phyloP scores from a whole-genome alignment of 30 jellyfish, hydroid and myxozoan species.

The Rhopilema esculentum region DNA sequence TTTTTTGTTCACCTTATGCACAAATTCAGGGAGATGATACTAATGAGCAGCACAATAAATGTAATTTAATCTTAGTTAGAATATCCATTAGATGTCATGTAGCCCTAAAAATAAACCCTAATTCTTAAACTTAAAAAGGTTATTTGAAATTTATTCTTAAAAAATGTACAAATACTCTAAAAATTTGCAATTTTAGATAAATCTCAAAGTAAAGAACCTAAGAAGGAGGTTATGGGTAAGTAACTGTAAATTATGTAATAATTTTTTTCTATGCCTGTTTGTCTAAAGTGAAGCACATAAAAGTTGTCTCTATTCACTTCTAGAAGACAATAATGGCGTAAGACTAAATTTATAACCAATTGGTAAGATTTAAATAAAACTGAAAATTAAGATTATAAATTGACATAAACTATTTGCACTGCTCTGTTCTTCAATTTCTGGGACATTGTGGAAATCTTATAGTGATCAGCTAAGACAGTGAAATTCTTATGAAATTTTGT shows the following conservation, averaged over 20 bases:
- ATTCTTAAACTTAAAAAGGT: neutral
- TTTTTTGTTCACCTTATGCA: too few species aligned
- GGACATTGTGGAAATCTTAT: neutral
- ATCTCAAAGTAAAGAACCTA: constrained; percentile 8
- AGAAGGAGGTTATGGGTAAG: constrained; percentile 20
- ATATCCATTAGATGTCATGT: too few species aligned
- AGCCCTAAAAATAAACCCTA: too few species aligned
- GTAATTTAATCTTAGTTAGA: too few species aligned
- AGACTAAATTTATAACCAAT: too few species aligned
- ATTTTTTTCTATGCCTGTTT: neutral
- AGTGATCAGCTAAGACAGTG: too few species aligned
- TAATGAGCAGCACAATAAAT: too few species aligned
- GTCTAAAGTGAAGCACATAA: neutral
- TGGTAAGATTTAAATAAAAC: neutral
- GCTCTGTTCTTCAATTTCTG: neutral
- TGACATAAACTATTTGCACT: neutral
- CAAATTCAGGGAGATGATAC: too few species aligned
- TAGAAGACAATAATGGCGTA: neutral
- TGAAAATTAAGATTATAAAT: neutral
- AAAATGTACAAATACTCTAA: neutral
- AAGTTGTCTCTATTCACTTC: neutral
- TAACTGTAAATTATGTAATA: neutral
- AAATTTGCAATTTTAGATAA: constrained; percentile 41
- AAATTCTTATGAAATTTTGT: too few species aligned
- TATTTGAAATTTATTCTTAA: too few species aligned